Percentiles rank a stretch among this genome's conserved stretches.
These are phyloP conservation scores for Phaonia tiefii DNA, from an alignment of 2,888 invertebrate genomes.

Conservation along the genomic window DNA sequence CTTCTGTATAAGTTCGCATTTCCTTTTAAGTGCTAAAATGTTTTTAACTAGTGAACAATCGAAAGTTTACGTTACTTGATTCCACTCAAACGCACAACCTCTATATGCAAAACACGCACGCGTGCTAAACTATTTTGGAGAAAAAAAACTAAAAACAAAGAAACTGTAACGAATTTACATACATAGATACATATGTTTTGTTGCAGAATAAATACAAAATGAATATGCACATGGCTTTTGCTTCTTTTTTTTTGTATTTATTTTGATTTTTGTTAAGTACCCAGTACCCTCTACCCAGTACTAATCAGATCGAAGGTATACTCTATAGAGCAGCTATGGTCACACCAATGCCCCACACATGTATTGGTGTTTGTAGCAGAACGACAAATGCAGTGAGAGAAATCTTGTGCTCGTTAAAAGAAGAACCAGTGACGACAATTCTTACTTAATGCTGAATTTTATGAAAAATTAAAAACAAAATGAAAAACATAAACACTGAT, in stretches of 20 bases:
- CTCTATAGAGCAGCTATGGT: neutral
- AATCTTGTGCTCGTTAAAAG: too few species aligned
- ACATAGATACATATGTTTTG: neutral
- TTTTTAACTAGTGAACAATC: constrained; percentile 14
- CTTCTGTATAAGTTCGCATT: constrained; percentile 21
- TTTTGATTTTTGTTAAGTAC: neutral
- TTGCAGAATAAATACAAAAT: neutral
- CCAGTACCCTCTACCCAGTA: neutral
- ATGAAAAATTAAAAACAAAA: neutral
- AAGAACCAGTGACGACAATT: too few species aligned
- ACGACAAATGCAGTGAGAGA: too few species aligned
- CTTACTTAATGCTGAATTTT: too few species aligned
- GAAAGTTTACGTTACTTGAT: neutral
- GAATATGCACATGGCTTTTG: neutral
- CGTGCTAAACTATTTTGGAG: neutral
- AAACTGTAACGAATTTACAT: too few species aligned
- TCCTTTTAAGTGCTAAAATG: constrained; percentile 8
- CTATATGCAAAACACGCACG: neutral
- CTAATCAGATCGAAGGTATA: neutral
- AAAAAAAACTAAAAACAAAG: neutral
- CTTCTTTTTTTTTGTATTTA: neutral
- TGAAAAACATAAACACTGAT: too few species aligned
- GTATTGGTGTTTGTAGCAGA: too few species aligned
- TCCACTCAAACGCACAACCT: neutral
- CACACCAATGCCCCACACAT: too few species aligned